Conservation (phyloP, 2,888 invertebrate species). For the Acleris laterana region DNA sequence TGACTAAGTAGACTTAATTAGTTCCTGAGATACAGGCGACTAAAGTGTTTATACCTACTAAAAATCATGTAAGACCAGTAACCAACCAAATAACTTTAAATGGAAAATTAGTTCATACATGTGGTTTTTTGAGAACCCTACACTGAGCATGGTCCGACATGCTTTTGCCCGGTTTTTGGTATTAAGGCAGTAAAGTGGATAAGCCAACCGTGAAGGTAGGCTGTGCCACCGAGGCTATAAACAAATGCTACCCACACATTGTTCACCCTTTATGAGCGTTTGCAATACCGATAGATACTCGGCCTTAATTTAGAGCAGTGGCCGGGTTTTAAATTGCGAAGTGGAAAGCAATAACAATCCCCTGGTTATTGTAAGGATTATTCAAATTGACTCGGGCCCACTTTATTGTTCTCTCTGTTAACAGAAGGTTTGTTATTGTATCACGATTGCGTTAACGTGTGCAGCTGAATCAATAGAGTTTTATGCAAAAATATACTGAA, state of each 20-base stretch:
- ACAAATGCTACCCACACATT: constrained; percentile 51
- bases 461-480: constrained; percentile 21
- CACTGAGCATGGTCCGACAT: no score
- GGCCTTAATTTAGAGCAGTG: constrained; percentile 42
- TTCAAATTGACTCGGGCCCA: constrained; percentile 44
- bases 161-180: no score
- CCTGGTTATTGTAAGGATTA: constrained; percentile 45
- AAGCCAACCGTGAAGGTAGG: background rate
- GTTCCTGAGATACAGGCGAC: no score
- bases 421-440: constrained; percentile 36
- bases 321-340: constrained; percentile 46
- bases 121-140: no score
- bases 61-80: no score
- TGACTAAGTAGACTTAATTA: no score
- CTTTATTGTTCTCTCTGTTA: constrained; percentile 44
- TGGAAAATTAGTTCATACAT: no score
- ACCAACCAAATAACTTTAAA: no score
- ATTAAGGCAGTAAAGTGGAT: background rate
- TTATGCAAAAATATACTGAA: background rate
- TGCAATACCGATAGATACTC: constrained; percentile 39
- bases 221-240: constrained; percentile 45
- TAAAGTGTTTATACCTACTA: no score
- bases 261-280: constrained; percentile 50
- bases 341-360: constrained; percentile 45
- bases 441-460: constrained; percentile 22